Conservation (phyloP, 2,113 vertebrate genomes). For the Callospermophilus lateralis region DNA sequence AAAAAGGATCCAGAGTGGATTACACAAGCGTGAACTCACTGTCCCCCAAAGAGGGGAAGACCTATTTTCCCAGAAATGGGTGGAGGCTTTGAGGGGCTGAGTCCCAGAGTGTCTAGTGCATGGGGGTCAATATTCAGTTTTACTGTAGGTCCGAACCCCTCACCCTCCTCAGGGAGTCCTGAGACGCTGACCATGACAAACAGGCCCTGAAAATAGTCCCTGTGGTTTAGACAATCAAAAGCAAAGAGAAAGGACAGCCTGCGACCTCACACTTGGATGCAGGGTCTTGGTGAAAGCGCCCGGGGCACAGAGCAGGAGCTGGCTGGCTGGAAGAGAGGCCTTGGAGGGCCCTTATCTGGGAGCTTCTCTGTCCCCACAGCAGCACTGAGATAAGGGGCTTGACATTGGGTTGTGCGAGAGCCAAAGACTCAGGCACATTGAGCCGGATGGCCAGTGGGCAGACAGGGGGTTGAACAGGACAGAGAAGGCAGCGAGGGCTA, state of each 20-base stretch:
- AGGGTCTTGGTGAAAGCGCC: background rate
- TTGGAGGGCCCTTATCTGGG: background rate
- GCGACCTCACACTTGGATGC: background rate
- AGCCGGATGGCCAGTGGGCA: background rate
- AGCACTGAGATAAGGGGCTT: background rate
- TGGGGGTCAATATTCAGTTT: background rate
- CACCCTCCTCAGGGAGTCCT: background rate
- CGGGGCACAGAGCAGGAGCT: accelerated
- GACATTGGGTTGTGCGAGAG: background rate
- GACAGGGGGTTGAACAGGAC: background rate
- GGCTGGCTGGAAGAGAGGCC: background rate
- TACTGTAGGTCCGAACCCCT: conserved; percentile 16
- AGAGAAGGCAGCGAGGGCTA: conserved; percentile 26
- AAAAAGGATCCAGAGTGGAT: background rate
- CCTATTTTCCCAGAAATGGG: background rate
- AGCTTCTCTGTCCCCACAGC: background rate
- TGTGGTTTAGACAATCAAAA: conserved; percentile 56
- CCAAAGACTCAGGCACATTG: background rate
- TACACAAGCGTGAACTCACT: background rate
- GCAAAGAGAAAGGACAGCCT: background rate
- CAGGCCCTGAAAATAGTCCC: background rate
- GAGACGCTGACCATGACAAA: conserved; percentile 16
- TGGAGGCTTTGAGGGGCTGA: background rate
- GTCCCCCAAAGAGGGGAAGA: background rate
- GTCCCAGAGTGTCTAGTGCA: accelerated